A percentile compares a stretch with the other conserved stretches of the same genome.
Conservation (phyloP, 1,140 invertebrate genomes). For the Drosophila mauritiana region DNA sequence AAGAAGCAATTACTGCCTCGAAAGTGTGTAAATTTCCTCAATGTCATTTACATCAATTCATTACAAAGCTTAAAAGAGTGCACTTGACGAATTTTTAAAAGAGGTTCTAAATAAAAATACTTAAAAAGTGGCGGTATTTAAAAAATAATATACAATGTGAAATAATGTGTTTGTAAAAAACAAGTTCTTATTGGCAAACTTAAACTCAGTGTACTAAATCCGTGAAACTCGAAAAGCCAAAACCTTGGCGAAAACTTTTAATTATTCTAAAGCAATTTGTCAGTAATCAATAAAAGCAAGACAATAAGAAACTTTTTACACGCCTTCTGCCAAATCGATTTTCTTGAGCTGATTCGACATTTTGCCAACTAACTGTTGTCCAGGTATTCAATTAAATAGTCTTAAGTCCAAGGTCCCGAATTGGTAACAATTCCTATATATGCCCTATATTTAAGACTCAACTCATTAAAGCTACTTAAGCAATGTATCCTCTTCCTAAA, state of each 20-base stretch:
- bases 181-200: too few relatives aligned
- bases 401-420: not conserved
- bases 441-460: too few relatives aligned
- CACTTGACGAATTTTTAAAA: too few relatives aligned
- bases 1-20: not conserved
- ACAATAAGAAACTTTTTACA: not conserved
- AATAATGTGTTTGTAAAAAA: too few relatives aligned
- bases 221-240: too few relatives aligned
- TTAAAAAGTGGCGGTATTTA: too few relatives aligned
- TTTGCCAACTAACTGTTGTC: constrained; percentile 3
- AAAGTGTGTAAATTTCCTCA: not conserved
- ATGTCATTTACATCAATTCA: not conserved
- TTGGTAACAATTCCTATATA: not conserved
- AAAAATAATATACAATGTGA: too few relatives aligned
- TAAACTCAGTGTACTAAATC: too few relatives aligned
- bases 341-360: not conserved
- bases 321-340: not conserved
- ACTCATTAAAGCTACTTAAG: too few relatives aligned
- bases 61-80: too few relatives aligned
- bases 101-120: too few relatives aligned
- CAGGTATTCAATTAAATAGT: not conserved
- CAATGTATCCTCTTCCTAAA: too few relatives aligned
- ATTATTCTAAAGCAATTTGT: not conserved
- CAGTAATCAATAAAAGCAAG: not conserved
- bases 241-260: not conserved